A percentile compares a stretch with the other conserved stretches of the same genome.
Evolutionary conservation across 2,113 vertebrate species (phyloP).

Genomic region (Apodemus speciosus): DNA sequence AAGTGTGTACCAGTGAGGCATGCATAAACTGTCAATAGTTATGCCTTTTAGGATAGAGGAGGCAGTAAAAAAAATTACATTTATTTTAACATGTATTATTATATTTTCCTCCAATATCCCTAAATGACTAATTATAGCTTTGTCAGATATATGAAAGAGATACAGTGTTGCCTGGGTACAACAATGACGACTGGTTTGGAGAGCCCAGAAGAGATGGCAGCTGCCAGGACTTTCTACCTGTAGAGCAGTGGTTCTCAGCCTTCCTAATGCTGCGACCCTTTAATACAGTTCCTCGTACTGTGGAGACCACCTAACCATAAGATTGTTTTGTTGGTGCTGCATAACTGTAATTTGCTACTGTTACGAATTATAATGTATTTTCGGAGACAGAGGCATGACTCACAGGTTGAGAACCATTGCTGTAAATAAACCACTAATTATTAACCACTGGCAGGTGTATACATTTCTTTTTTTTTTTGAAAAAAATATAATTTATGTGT

Average conservation of each 20-base stretch:
- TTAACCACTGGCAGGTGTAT: neutral
- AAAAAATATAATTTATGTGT: neutral
- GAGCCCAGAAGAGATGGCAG: neutral
- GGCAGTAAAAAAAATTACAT: neutral
- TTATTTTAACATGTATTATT: neutral
- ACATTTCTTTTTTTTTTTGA: neutral
- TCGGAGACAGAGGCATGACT: neutral
- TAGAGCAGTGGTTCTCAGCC: neutral
- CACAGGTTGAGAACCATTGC: neutral
- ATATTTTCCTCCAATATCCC: neutral
- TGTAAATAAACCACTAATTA: neutral
- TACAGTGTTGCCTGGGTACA: neutral
- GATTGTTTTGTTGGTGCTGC: neutral
- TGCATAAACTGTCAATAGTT: neutral
- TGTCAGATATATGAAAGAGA: neutral
- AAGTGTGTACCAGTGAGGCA: neutral
- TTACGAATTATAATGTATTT: neutral
- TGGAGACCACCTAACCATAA: neutral
- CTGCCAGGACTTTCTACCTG: neutral
- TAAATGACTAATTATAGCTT: constrained; percentile 9
- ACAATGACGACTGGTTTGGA: neutral
- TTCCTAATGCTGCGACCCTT: neutral
- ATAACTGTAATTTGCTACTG: neutral
- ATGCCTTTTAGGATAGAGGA: neutral
- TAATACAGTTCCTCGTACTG: no score